Evolutionary conservation across 2,113 vertebrate species (phyloP).

Genomic region (Alligator sinensis): DNA sequence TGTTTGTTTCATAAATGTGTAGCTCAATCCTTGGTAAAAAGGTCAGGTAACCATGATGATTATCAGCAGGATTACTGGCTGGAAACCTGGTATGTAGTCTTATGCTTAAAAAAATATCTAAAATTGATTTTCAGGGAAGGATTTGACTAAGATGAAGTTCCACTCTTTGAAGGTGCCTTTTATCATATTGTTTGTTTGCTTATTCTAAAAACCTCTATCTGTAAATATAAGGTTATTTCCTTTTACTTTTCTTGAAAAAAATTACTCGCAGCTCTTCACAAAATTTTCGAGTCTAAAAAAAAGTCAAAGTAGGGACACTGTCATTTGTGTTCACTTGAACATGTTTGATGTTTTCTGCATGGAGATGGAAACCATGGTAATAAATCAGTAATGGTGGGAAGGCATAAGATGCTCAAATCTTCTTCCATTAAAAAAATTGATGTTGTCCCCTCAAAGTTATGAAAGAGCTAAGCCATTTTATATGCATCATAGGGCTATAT

Average conservation of each 20-base stretch:
- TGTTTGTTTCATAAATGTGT: not conserved
- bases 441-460: not conserved
- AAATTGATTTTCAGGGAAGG: not conserved
- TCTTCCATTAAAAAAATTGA: not conserved
- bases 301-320: not conserved
- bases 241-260: not conserved
- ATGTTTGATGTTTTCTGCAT: not conserved
- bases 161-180: not conserved
- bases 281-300: not conserved
- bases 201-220: not conserved
- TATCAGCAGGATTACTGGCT: not conserved
- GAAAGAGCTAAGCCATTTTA: not conserved
- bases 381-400: not conserved
- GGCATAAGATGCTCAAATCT: not conserved
- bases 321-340: not conserved
- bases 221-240: not conserved
- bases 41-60: rapidly evolving
- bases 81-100: not conserved
- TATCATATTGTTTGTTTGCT: not conserved
- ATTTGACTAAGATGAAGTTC: not conserved
- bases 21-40: rapidly evolving
- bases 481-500: not conserved
- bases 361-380: not conserved
- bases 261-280: not conserved
- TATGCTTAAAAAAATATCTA: not conserved